phyloP scores from a whole-genome alignment of 2,888 invertebrate species.

The Caenorhabditis wallacei region DNA sequence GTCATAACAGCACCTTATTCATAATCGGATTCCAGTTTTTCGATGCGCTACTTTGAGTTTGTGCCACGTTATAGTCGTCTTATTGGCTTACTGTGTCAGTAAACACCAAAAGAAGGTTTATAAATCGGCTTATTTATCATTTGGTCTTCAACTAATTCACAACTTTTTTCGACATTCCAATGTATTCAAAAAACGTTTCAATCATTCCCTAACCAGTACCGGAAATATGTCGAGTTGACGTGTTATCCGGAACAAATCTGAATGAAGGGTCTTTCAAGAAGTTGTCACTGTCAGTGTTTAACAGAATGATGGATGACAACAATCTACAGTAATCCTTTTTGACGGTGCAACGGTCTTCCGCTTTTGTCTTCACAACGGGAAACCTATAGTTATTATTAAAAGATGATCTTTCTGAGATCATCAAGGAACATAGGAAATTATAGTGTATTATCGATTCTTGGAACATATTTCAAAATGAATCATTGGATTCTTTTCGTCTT shows the following conservation, averaged over 20 bases:
- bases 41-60: conserved; percentile 31
- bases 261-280: conserved; percentile 17
- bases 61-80: conserved; percentile 43
- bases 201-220: no score
- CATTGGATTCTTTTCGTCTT: background rate
- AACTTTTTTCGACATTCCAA: conserved; percentile 13
- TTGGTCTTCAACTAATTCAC: conserved; percentile 21
- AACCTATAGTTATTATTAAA: background rate
- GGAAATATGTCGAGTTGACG: no score
- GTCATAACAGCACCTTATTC: conserved; percentile 17
- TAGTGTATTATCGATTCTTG: no score
- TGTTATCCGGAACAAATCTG: conserved; percentile 27
- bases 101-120: conserved; percentile 35
- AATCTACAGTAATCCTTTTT: conserved; percentile 46
- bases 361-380: background rate
- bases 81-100: conserved; percentile 46
- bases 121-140: conserved; percentile 42
- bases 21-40: conserved; percentile 34
- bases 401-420: background rate
- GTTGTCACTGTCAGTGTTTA: conserved; percentile 16
- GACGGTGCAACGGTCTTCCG: conserved; percentile 5
- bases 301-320: conserved; percentile 36
- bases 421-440: no score
- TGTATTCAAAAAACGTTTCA: background rate
- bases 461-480: background rate